Conservation (phyloP, 1,140 invertebrate genomes). For the Ostrea edulis region DNA sequence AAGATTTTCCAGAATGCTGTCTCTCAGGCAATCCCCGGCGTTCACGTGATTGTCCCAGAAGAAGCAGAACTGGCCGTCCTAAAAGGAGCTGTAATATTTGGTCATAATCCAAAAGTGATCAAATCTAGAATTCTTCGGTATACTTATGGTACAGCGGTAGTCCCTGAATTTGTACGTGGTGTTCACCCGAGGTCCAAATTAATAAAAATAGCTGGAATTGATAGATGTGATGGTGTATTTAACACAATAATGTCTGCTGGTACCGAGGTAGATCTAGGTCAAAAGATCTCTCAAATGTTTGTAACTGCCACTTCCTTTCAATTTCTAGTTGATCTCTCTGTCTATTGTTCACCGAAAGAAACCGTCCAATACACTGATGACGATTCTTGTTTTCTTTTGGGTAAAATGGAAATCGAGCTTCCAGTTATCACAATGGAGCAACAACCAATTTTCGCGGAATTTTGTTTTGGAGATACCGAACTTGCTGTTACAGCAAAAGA, state of each 20-base stretch:
- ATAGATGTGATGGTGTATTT: neutral
- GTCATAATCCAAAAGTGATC: constrained; percentile 43
- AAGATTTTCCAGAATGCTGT: constrained; percentile 26
- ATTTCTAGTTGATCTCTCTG: neutral
- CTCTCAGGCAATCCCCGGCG: neutral
- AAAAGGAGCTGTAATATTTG: constrained; percentile 55
- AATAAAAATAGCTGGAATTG: neutral
- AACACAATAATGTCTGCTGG: neutral
- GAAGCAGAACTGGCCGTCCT: constrained; percentile 40
- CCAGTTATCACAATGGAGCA: neutral
- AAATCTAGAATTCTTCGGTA: constrained; percentile 1
- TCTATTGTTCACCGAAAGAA: neutral
- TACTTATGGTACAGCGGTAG: constrained; percentile 39
- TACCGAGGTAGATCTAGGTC: neutral
- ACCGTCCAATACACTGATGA: neutral
- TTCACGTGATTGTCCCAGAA: constrained; percentile 22
- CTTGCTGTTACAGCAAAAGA: neutral
- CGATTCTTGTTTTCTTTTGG: neutral
- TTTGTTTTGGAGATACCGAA: neutral
- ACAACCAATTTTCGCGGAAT: neutral
- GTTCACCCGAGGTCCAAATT: neutral
- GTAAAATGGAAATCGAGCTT: neutral
- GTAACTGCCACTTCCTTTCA: neutral
- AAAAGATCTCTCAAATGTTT: neutral
- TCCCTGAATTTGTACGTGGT: neutral